Base-by-base conservation (phyloP, 1,140 invertebrate genomes). In the Drosophila takahashii region DNA sequence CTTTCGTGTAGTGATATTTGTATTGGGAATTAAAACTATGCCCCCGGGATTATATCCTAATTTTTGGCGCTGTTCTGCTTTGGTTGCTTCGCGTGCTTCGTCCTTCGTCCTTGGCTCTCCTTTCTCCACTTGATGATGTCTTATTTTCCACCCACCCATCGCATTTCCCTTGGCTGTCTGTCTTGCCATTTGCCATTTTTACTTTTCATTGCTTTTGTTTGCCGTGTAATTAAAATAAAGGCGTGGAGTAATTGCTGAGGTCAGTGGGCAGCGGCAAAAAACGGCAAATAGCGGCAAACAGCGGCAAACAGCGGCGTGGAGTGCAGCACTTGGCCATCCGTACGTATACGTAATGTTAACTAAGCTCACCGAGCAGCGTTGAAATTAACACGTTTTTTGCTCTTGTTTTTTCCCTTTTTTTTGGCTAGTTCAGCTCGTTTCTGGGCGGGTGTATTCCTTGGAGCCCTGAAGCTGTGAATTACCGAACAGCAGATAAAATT, bases 1-100 rank as follows among this genome's bases (percentile, higher is more conserved):
- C 84, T 77, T 79, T 89, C 84, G 77, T 89, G 85, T 89, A 89
- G 85, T 89, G 84, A 89, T 89, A 89, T 89, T 89, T 89, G 84
- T 89, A 89, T 89, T 89, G 84, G 84, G 84, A 89, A 89, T 89
- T 89, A 89, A 89, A 89, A 89, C 84, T 89, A 89, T 89, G 80
- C 84, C 84, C 84, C 47, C 77, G 84, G 84, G 84, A 89, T 75
- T 89, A 90, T 89, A 89, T 84, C 84, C 84, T 80, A 89, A 89
- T 89, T 89, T 84, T 80, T 74, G 71, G 71, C 59, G 59, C 59
- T 75, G 72, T 57, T 75, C 44, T 76, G 51, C 64, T 66, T 60
- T 39, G 52, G 59, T 66, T 79, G 41, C 39, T 45, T 3, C 18
- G 15, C 48, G 4, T 36, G 13, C 29, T 26, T 37, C 32, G 32